Base-by-base conservation (phyloP, 2,888 invertebrate genomes). In the Amorpha juglandis region DNA sequence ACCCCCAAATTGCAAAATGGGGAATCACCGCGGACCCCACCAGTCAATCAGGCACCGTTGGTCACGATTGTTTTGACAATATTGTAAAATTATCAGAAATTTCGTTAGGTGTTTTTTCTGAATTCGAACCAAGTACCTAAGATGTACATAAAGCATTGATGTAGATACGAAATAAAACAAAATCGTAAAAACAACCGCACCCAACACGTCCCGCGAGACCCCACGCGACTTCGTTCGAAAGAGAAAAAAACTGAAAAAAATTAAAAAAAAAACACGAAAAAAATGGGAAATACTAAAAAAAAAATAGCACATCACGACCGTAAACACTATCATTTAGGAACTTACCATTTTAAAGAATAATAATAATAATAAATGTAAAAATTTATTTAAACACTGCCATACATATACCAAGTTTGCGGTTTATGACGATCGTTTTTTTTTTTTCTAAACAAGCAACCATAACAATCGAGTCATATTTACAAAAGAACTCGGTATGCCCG, bases 301-400 rank as follows among this genome's bases (percentile, higher is more conserved):
- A 50, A 50, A 48, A 50, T 50, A 50, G 50, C 50, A 50, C 50
- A 50, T 50, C 19, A 19, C 19, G 50, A 50, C 50, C 50, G 8
- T 50, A 50, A 50, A 58, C 38, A 58, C 58, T 33, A 52, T 52
- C 6, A 38, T 42, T 58, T 58, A 58, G 58, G 58, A 58, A 58
- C 58, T 58, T 42, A 58, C 38, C 58, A 38, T 35, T 35, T 38
- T 35, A 53, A 53, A 14, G 53, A 53, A 53, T 53, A 53, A 27
- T 48, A 48, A 48, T 48, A 48, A 48, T 48, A 48, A 50, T 50
- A 50, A 50, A 50, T 50, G 50, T 50, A 50, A 50, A 50, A 50
- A 19, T 19, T 7, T 50, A 50, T 50, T 50, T 50, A 50, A 50
- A 50, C 50, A 50, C 50, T 19, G 50, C 50, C 50, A 9, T 50